Evolutionary conservation across 2,113 vertebrate species (phyloP).

Genomic region (Barnardius zonarius): DNA sequence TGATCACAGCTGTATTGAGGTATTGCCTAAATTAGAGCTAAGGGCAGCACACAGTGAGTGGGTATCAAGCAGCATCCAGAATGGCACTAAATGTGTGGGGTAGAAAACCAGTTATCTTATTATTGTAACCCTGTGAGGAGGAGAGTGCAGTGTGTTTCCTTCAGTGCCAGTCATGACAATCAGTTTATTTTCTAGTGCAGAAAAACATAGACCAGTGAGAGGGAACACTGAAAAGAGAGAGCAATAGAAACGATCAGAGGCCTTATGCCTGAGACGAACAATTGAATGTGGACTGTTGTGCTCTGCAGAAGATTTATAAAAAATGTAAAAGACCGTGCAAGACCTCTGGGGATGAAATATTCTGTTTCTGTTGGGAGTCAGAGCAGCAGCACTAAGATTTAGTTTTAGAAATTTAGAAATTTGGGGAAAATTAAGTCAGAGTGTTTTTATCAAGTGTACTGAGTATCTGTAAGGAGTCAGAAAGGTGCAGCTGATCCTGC

Average conservation of each 20-base stretch:
- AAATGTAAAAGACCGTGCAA: neutral
- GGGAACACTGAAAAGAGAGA: neutral
- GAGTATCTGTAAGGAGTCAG: neutral
- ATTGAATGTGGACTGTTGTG: neutral
- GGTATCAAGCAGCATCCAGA: neutral
- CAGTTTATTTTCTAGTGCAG: neutral
- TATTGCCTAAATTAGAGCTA: neutral
- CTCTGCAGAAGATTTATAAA: neutral
- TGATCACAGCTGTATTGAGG: neutral
- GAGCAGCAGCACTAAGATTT: neutral
- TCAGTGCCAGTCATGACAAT: neutral
- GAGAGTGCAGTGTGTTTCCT: neutral
- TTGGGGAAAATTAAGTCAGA: neutral
- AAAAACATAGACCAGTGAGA: neutral
- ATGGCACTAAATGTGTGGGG: neutral
- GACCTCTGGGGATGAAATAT: neutral
- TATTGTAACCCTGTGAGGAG: neutral
- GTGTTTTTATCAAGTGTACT: neutral
- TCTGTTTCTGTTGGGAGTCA: neutral
- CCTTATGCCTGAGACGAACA: neutral
- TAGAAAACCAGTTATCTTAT: neutral
- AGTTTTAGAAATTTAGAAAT: neutral
- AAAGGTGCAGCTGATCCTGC: neutral
- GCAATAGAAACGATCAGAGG: neutral
- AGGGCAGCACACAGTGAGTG: neutral